These are phyloP conservation scores for Semotilus atromaculatus DNA, from an alignment of 2,797 vertebrate species.

Conservation along the genomic window DNA sequence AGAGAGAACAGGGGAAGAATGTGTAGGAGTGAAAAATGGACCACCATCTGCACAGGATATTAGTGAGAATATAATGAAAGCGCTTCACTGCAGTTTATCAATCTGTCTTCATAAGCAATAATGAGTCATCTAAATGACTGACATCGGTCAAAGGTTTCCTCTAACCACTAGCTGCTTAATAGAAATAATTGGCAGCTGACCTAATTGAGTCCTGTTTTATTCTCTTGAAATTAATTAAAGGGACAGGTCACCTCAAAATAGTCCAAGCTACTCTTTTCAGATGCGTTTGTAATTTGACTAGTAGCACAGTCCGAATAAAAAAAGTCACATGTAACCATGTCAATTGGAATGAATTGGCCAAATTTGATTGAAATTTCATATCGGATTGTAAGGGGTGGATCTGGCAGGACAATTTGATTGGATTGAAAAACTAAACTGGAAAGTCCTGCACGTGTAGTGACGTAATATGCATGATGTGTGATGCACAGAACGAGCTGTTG, in stretches of 20 bases:
- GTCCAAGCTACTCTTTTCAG: neutral
- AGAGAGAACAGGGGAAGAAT: slow-evolving; percentile 13
- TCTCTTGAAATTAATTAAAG: slow-evolving; percentile 29
- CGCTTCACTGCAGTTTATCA: neutral
- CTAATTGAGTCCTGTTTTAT: slow-evolving; percentile 18
- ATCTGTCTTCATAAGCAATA: slow-evolving; percentile 13
- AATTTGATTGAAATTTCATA: neutral
- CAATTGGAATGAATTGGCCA: neutral
- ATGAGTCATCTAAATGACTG: slow-evolving; percentile 8
- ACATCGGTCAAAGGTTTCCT: slow-evolving; percentile 7
- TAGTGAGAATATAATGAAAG: slow-evolving; percentile 16
- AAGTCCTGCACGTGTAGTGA: no score
- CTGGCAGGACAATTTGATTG: no score
- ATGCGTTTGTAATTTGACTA: neutral
- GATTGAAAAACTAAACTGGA: no score
- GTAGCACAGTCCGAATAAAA: neutral
- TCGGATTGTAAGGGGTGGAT: neutral
- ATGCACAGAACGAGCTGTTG: no score
- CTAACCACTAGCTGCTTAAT: neutral
- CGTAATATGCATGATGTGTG: no score
- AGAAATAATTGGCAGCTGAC: slow-evolving; percentile 33
- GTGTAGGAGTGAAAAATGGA: slow-evolving; percentile 39
- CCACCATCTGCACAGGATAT: slow-evolving; percentile 41
- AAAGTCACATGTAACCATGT: neutral
- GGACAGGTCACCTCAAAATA: slow-evolving; percentile 1